These are phyloP conservation scores for Mus spicilegus DNA, from an alignment of 2,113 vertebrate species.

Conservation along the genomic window DNA sequence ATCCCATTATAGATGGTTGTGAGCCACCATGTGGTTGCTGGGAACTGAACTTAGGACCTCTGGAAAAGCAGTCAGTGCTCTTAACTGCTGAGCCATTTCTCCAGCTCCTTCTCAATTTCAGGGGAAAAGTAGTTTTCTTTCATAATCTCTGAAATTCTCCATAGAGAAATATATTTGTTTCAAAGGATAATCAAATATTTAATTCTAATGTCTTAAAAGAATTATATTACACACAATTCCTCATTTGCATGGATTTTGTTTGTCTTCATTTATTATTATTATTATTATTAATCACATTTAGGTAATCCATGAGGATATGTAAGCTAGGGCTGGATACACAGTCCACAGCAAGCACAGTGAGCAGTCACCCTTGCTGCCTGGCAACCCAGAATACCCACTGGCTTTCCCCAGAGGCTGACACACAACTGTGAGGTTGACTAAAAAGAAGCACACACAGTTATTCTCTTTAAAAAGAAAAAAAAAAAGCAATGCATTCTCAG, in stretches of 20 bases:
- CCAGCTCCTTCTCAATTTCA: not conserved
- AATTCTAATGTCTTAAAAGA: not conserved
- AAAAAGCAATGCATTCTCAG: not conserved
- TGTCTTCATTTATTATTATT: not conserved
- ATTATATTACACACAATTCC: not conserved
- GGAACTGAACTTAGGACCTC: too few species aligned
- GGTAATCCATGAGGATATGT: not conserved
- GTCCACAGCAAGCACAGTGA: not conserved
- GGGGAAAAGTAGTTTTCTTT: not conserved
- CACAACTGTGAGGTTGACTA: not conserved
- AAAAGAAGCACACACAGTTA: not conserved
- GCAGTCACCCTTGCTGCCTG: not conserved
- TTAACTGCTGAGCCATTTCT: too few species aligned
- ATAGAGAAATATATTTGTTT: not conserved
- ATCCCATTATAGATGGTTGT: too few species aligned
- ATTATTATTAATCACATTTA: not conserved
- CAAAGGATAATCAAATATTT: constrained; percentile 29
- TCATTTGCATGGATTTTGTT: not conserved
- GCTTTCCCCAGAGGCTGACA: not conserved
- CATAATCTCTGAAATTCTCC: not conserved
- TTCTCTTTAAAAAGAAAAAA: not conserved
- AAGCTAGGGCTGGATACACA: not conserved
- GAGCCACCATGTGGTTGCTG: too few species aligned
- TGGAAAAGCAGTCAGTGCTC: too few species aligned
- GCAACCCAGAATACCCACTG: not conserved